phyloP scores from a whole-genome alignment of 1,140 invertebrate genomes.

The Bombus ignitus region DNA sequence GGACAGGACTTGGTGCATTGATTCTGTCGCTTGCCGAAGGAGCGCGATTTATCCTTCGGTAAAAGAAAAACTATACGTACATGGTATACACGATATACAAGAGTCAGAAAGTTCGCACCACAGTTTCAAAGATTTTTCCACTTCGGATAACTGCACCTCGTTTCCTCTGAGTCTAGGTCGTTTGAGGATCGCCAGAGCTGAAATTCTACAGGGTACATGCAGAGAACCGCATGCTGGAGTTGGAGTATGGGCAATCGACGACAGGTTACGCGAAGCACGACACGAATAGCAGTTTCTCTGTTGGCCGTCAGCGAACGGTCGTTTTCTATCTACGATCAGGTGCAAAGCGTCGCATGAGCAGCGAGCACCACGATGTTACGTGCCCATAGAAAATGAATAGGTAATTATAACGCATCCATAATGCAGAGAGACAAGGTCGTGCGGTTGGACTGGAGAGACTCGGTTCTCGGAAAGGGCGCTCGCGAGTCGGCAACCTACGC shows the following conservation, averaged over 20 bases:
- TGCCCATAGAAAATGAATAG: conserved; percentile 76
- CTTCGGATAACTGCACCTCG: too few relatives aligned
- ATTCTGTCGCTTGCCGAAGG: too few relatives aligned
- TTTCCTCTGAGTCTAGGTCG: not conserved
- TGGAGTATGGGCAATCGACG: conserved; percentile 10
- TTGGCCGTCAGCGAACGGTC: too few relatives aligned
- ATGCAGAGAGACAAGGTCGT: conserved; percentile 65
- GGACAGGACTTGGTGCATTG: too few relatives aligned
- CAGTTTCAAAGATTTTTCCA: too few relatives aligned
- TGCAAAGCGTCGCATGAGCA: conserved; percentile 71
- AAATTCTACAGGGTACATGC: conserved; percentile 5
- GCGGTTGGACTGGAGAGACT: conserved; percentile 11
- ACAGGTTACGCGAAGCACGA: conserved; percentile 18
- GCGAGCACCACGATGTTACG: conserved; percentile 69
- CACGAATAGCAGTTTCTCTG: not conserved
- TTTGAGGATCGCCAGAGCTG: not conserved
- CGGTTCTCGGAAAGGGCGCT: conserved; percentile 46
- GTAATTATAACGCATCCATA: conserved; percentile 76
- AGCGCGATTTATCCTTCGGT: too few relatives aligned
- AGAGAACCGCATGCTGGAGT: not conserved
- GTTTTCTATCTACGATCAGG: conserved; percentile 67
- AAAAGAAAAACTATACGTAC: too few relatives aligned
- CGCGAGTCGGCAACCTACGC: not conserved
- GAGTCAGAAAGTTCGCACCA: too few relatives aligned
- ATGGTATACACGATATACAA: too few relatives aligned